Base-by-base conservation (phyloP, 2,888 invertebrate species). In the Boloria euphrosyne region DNA sequence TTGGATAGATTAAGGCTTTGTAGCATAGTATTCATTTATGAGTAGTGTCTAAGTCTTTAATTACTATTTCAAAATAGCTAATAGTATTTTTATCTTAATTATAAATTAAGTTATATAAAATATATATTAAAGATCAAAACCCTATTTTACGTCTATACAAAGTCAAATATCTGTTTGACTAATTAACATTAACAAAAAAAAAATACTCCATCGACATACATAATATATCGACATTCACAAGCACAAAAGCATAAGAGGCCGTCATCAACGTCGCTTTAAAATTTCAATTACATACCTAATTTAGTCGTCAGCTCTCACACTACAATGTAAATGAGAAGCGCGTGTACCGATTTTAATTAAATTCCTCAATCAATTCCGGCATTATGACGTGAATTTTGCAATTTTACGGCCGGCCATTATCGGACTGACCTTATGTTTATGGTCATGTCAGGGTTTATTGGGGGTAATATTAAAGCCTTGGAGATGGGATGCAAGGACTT, bases 321-420 rank as follows among this genome's bases (percentile, higher is more conserved):
- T 62, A 67, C 38, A 57, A 62, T 49, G 61, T 66, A 67, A 62
- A 58, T 62, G 66, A 62, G 64, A 31, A 53, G 58, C 62, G 50
- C 65, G 65, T 50, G 68, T 67, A 55, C 69, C 60, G 69, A 76
- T 78, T 80, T 81, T 81, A 80, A 82, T 82, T 80, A 81, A 80
- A 81, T 75, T 71, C 77, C 70, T 72, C 75, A 73, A 80, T 76
- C 74, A 75, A 70, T 77, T 73, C 71, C 74, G 69, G 71, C 74
- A 75, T 74, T 73, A 75, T 75, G 71, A 72, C 69, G 68, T 70
- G 69, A 67, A 73, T 74, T 77, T 74, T 70, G 70, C 71, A 69
- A 68, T 77, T 77, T 76, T 75, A 72, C 72, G 73, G 71, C 65
- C 70, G 17, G 57, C 62, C 71, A 66, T 67, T 73, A 66, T 63